phyloP scores from a whole-genome alignment of 1,140 invertebrate genomes.

The Bombus breviceps region DNA sequence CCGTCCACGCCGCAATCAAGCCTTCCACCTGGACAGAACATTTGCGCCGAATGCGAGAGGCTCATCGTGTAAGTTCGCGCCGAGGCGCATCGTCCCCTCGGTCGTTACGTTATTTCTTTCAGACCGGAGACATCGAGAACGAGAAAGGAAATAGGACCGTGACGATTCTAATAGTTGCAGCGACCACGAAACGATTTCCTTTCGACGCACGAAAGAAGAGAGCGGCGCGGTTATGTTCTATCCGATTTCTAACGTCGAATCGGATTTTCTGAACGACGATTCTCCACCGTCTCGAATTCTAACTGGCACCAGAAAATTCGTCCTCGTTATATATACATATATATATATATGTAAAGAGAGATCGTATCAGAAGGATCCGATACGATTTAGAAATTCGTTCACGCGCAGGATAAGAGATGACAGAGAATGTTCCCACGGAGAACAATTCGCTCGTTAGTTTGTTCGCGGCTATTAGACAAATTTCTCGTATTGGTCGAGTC shows the following conservation, averaged over 20 bases:
- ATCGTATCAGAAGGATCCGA: background rate
- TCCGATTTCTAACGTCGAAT: slow-evolving; percentile 3
- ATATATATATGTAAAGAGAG: too few relatives aligned
- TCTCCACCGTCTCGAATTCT: accelerated
- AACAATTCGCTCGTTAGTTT: slow-evolving; percentile 24
- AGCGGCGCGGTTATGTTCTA: background rate
- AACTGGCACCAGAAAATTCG: too few relatives aligned
- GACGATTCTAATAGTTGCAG: background rate
- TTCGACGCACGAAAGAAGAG: slow-evolving; percentile 12
- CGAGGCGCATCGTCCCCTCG: background rate
- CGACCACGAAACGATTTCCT: background rate
- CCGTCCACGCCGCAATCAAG: slow-evolving; percentile 83
- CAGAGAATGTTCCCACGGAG: slow-evolving; percentile 19
- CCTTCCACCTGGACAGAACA: slow-evolving; percentile 93
- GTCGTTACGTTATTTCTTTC: slow-evolving; percentile 45
- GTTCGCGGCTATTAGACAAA: slow-evolving; percentile 24
- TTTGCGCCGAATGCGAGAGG: slow-evolving; percentile 96
- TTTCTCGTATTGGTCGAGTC: slow-evolving; percentile 42
- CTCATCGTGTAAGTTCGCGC: slow-evolving; percentile 95
- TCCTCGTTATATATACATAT: too few relatives aligned
- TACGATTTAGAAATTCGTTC: background rate
- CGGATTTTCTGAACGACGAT: background rate
- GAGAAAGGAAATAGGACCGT: slow-evolving; percentile 30
- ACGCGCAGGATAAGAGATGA: slow-evolving; percentile 11
- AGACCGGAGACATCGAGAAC: slow-evolving; percentile 35